Percentiles rank a stretch among this genome's conserved stretches.
Conservation (phyloP, 2,113 vertebrate species). For the Paratilapia polleni region DNA sequence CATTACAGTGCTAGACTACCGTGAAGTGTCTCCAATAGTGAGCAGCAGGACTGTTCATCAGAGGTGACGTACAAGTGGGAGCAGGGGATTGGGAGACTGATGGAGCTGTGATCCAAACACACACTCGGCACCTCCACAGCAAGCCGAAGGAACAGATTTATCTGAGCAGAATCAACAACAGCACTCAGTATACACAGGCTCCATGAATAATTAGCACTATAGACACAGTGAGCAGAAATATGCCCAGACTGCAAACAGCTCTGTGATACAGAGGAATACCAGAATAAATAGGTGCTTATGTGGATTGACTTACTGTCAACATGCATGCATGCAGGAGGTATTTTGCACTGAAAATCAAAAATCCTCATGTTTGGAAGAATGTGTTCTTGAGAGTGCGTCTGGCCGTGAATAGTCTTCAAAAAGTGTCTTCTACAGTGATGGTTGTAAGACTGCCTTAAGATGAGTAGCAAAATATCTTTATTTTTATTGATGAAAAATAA, state of each 20-base stretch:
- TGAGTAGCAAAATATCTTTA: conserved; percentile 8
- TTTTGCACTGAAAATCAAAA: conserved; percentile 33
- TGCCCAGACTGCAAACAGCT: conserved; percentile 45
- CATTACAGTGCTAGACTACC: conserved; percentile 62
- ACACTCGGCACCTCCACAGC: conserved; percentile 48
- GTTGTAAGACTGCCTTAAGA: not conserved
- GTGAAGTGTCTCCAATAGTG: conserved; percentile 70
- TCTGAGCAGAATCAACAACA: conserved; percentile 60
- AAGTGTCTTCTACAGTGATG: not conserved
- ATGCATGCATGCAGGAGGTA: not conserved
- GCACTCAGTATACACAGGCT: conserved; percentile 39
- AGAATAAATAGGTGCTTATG: conserved; percentile 45
- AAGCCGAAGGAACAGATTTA: conserved; percentile 55
- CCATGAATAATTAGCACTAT: conserved; percentile 70
- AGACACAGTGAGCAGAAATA: conserved; percentile 60
- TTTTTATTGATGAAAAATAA: conserved; percentile 17
- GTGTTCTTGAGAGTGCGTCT: not conserved
- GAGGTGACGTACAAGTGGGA: conserved; percentile 69
- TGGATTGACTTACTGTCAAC: conserved; percentile 30
- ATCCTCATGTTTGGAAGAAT: conserved; percentile 11
- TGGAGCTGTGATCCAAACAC: conserved; percentile 67
- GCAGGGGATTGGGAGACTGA: conserved; percentile 67
- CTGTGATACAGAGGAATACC: conserved; percentile 32
- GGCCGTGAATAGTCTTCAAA: conserved; percentile 11
- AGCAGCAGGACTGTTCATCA: conserved; percentile 70